Conservation (phyloP, 2,113 vertebrate genomes). For the Pagrus major region DNA sequence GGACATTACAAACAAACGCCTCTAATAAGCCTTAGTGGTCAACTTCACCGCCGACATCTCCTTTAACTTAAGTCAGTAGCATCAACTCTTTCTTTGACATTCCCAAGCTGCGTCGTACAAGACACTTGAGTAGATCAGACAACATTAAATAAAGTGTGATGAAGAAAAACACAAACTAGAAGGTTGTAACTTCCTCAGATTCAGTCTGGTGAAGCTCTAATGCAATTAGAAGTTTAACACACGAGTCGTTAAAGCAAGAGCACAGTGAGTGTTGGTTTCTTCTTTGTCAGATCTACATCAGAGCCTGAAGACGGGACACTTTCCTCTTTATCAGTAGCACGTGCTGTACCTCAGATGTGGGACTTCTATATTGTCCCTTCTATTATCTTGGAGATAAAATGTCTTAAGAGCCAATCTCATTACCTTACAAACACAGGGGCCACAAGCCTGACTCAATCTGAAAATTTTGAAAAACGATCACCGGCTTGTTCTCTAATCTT, state of each 20-base stretch:
- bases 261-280: constrained; percentile 2
- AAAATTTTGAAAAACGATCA: not conserved
- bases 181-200: not conserved
- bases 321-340: constrained; percentile 61
- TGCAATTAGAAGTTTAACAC: not conserved
- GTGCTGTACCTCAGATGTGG: constrained; percentile 13
- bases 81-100: constrained; percentile 28
- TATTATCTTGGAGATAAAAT: not conserved
- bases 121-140: constrained; percentile 29
- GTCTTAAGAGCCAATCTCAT: not conserved
- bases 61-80: constrained; percentile 62
- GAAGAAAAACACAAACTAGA: constrained; percentile 15
- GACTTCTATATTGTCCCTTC: constrained; percentile 8
- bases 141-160: not conserved
- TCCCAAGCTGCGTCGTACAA: constrained; percentile 24
- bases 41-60: not conserved
- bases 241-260: not conserved
- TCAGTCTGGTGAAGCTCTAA: constrained; percentile 5
- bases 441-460: not conserved
- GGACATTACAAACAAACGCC: constrained; percentile 23
- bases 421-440: not conserved
- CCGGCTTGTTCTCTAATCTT: not conserved
- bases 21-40: constrained; percentile 23
- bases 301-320: not conserved
- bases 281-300: constrained; percentile 18